These are phyloP conservation scores for Nomada fabriciana DNA, from an alignment of 2,888 invertebrate genomes.

Conservation along the genomic window DNA sequence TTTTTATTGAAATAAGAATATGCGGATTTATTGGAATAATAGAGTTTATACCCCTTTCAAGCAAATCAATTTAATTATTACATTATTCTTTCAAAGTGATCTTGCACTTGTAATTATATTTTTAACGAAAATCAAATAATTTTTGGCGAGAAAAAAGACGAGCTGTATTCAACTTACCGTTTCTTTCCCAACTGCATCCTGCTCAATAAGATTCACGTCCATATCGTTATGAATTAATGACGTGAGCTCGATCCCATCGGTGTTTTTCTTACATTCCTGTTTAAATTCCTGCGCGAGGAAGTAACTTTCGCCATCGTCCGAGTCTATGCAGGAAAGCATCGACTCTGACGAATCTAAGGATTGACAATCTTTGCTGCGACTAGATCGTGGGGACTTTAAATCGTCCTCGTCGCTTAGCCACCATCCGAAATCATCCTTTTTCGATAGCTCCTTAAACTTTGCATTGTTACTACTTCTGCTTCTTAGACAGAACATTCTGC, in stretches of 20 bases:
- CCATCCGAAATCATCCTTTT: constrained; percentile 79
- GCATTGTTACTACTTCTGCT: constrained; percentile 52
- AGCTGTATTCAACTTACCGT: constrained; percentile 31
- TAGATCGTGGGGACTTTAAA: constrained; percentile 15
- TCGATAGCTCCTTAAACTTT: constrained; percentile 30
- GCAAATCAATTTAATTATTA: no score
- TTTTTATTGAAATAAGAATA: no score
- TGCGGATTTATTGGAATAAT: no score
- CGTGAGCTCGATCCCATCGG: constrained; percentile 69
- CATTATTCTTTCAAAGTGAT: neutral
- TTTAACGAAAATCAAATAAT: neutral
- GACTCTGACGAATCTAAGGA: constrained; percentile 68
- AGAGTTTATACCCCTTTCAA: no score
- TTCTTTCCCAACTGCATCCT: constrained; percentile 51
- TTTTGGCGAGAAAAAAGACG: neutral
- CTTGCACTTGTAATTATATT: neutral
- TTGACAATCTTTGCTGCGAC: constrained; percentile 40
- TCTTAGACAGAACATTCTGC: constrained; percentile 74
- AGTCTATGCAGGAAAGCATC: constrained; percentile 71
- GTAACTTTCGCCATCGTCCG: constrained; percentile 67
- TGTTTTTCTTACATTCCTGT: constrained; percentile 39
- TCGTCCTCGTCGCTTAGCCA: constrained; percentile 72
- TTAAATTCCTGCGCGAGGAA: constrained; percentile 57
- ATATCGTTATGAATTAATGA: constrained; percentile 64
- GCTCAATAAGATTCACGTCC: constrained; percentile 70